phyloP scores from a whole-genome alignment of 2,888 invertebrate genomes.

The Cantharis lateralis region DNA sequence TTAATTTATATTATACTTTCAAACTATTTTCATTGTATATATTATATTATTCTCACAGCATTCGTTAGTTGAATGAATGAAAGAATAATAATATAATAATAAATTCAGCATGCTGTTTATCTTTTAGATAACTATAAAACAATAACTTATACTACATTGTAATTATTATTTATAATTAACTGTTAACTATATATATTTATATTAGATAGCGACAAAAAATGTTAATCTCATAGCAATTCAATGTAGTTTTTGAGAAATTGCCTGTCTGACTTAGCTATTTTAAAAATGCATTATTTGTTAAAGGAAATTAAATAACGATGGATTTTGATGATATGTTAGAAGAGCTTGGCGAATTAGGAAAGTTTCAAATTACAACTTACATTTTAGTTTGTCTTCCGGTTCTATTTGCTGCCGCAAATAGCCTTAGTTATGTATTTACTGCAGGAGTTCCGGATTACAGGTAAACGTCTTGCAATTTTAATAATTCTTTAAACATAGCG shows the following conservation, averaged over 20 bases:
- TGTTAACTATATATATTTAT: not conserved
- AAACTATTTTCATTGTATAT: not conserved
- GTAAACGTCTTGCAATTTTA: conserved; percentile 43
- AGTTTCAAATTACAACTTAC: conserved; percentile 62
- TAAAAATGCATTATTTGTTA: not conserved
- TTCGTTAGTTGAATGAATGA: not conserved
- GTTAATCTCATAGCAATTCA: not conserved
- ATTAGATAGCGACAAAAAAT: not conserved
- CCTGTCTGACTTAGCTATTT: not conserved
- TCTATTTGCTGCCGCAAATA: conserved; percentile 64
- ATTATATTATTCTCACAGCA: not conserved
- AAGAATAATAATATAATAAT: not conserved
- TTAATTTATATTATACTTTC: not conserved
- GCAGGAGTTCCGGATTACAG: conserved; percentile 64
- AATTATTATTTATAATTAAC: not conserved
- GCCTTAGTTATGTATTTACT: conserved; percentile 65
- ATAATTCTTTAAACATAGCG: not conserved
- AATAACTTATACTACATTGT: not conserved
- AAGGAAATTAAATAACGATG: conserved; percentile 47
- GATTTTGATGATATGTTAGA: conserved; percentile 66
- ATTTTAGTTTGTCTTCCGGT: conserved; percentile 63
- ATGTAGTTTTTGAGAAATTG: not conserved
- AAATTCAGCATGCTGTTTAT: not conserved
- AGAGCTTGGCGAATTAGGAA: conserved; percentile 65
- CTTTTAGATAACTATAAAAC: not conserved